Conservation (phyloP, 2,888 invertebrate species). For the Nephrotoma guestfalica region DNA sequence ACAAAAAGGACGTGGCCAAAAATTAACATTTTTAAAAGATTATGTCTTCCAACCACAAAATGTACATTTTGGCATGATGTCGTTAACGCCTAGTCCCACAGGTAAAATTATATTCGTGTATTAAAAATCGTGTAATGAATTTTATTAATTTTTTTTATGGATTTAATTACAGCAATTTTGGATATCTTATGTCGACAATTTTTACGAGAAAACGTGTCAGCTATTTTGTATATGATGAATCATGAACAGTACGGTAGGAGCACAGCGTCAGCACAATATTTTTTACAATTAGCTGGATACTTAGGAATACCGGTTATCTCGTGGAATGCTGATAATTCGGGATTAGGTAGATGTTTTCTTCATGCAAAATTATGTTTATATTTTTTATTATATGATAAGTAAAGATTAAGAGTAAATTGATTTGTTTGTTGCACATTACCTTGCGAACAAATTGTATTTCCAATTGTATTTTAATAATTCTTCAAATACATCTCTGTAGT, state of each 20-base stretch:
- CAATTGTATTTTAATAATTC: too few relatives aligned
- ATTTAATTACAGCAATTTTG: slow-evolving; percentile 55
- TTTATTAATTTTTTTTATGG: slow-evolving; percentile 11
- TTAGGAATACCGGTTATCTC: slow-evolving; percentile 92
- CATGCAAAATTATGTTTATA: too few relatives aligned
- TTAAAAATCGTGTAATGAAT: not conserved
- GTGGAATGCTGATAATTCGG: slow-evolving; percentile 96
- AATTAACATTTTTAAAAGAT: slow-evolving; percentile 45
- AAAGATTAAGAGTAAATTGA: too few relatives aligned
- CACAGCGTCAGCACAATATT: slow-evolving; percentile 88
- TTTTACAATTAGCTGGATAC: slow-evolving; percentile 84
- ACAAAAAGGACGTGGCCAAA: slow-evolving; percentile 40
- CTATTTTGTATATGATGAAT: slow-evolving; percentile 89
- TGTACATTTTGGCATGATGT: slow-evolving; percentile 51
- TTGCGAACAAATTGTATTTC: too few relatives aligned
- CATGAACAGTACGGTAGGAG: slow-evolving; percentile 87
- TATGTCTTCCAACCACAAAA: slow-evolving; percentile 46
- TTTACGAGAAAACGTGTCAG: slow-evolving; percentile 75
- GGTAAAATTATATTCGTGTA: slow-evolving; percentile 34
- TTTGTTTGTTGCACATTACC: too few relatives aligned
- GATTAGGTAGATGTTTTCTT: slow-evolving; percentile 39
- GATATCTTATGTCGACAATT: slow-evolving; percentile 80
- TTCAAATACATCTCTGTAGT: too few relatives aligned
- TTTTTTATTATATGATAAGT: too few relatives aligned
- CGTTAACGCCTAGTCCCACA: slow-evolving; percentile 58